Evolutionary conservation across 2,797 vertebrate species (phyloP).

Genomic region (Silurus aristotelis): DNA sequence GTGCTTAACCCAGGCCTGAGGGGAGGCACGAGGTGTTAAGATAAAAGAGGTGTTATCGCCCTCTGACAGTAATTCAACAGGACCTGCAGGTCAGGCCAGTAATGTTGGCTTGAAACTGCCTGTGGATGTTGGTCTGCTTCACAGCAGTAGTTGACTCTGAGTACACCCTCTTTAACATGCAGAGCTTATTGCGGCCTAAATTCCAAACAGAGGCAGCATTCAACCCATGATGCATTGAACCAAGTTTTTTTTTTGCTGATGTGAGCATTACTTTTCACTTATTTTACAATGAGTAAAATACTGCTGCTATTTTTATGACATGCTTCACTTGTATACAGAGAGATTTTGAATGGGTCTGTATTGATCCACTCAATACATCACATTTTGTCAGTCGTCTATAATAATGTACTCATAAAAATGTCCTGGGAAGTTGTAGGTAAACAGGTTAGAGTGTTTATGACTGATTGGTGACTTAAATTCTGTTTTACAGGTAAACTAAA

Average conservation of each 20-base stretch:
- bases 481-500: neutral
- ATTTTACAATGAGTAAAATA: conserved; percentile 6
- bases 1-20: conserved; percentile 63
- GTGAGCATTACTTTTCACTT: conserved; percentile 7
- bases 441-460: neutral
- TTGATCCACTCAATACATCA: conserved; percentile 16
- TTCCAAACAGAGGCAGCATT: neutral
- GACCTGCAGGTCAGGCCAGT: conserved; percentile 74
- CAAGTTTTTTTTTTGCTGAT: conserved; percentile 31
- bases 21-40: conserved; percentile 64
- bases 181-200: conserved; percentile 13
- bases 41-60: conserved; percentile 81
- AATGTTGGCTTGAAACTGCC: conserved; percentile 68
- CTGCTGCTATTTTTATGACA: conserved; percentile 5
- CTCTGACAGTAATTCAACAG: conserved; percentile 76
- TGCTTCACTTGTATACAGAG: neutral
- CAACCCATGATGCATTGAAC: neutral
- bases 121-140: conserved; percentile 38
- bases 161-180: conserved; percentile 22
- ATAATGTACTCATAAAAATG: conserved; percentile 6
- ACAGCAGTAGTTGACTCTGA: conserved; percentile 53
- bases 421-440: neutral
- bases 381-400: neutral
- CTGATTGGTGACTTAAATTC: neutral
- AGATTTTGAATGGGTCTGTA: conserved; percentile 1